phyloP scores from a whole-genome alignment of 2,113 vertebrate genomes.

The Leiothrix lutea region DNA sequence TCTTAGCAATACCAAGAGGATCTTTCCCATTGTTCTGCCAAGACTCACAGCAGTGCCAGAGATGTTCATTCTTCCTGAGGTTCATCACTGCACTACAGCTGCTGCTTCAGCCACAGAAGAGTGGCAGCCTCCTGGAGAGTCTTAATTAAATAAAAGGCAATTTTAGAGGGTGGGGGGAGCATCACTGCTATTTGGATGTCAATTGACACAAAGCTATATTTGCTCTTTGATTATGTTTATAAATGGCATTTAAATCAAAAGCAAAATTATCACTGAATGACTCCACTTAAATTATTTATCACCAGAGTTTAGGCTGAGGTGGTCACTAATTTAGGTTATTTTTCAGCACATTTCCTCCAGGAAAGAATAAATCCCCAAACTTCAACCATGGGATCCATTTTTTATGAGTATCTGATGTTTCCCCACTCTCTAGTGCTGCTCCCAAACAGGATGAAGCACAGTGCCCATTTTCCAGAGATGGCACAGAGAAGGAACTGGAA shows the following conservation, averaged over 20 bases:
- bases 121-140: constrained; percentile 31
- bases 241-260: neutral
- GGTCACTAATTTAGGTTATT: neutral
- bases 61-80: constrained; percentile 1
- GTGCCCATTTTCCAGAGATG: neutral
- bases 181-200: neutral
- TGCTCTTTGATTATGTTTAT: neutral
- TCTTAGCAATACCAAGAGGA: constrained; percentile 5
- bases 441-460: neutral
- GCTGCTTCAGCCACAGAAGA: constrained; percentile 16
- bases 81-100: constrained; percentile 21
- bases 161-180: neutral
- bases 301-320: neutral
- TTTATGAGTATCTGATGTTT: neutral
- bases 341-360: neutral
- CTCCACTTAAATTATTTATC: neutral
- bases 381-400: neutral
- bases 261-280: neutral
- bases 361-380: neutral
- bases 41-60: neutral
- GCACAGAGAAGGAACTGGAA: accelerated
- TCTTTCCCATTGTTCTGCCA: constrained; percentile 17
- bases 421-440: neutral
- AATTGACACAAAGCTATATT: neutral
- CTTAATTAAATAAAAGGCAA: constrained; percentile 66